Percentiles rank a stretch among this genome's conserved stretches.
phyloP scores from a whole-genome alignment of 2,888 invertebrate species.

The Penaeus monodon region DNA sequence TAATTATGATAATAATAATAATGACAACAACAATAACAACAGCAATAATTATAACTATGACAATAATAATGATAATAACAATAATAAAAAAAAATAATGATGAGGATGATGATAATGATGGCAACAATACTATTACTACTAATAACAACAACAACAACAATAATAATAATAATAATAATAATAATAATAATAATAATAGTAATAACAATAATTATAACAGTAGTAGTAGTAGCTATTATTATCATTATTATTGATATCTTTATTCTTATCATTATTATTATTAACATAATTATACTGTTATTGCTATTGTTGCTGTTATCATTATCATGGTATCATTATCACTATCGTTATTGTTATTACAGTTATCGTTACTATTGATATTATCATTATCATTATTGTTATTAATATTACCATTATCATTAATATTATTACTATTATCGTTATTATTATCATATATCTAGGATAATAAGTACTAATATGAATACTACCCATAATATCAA shows the following conservation, averaged over 20 bases:
- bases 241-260: neutral
- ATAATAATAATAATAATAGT: neutral
- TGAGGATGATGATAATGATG: no score
- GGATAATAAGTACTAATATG: no score
- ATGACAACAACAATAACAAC: neutral
- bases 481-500: no score
- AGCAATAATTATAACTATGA: conserved; percentile 2
- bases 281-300: no score
- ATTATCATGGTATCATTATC: neutral
- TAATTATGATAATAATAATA: conserved; percentile 6
- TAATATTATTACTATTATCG: no score
- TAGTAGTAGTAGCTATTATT: neutral
- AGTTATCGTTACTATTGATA: no score
- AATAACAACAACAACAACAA: neutral
- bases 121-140: neutral
- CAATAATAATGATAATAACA: conserved; percentile 3
- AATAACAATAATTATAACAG: neutral
- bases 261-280: conserved; percentile 21
- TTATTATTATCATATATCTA: no score
- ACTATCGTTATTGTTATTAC: no score
- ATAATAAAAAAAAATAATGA: neutral
- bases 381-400: neutral
- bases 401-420: neutral
- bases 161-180: neutral
- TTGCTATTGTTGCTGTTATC: conserved; percentile 7